These are phyloP conservation scores for Hydrozoanthus gracilis DNA, from an alignment of 92 coral and sea anemone genomes.

Conservation along the genomic window DNA sequence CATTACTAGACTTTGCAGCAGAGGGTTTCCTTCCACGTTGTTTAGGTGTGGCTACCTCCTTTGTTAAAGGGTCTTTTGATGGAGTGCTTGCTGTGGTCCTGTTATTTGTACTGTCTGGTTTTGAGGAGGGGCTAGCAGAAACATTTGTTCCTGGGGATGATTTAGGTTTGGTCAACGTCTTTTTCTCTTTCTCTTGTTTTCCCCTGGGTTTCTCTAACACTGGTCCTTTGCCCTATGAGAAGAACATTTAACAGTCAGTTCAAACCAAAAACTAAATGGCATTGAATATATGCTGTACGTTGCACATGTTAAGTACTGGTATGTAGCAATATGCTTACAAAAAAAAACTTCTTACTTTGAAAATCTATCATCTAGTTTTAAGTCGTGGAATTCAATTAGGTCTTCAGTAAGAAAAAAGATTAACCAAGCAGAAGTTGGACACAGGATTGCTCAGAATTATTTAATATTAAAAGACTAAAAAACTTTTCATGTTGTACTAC, in stretches of 20 bases:
- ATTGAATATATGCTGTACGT: too few relatives aligned
- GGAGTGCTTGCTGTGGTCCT: constrained; percentile 30
- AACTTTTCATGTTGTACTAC: too few relatives aligned
- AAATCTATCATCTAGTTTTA: too few relatives aligned
- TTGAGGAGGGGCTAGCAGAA: constrained; percentile 52
- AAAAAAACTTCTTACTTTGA: too few relatives aligned
- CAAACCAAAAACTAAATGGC: too few relatives aligned
- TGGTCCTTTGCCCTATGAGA: constrained; percentile 16
- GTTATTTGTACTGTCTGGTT: constrained; percentile 60
- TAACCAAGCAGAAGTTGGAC: too few relatives aligned
- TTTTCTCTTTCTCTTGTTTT: constrained; percentile 62
- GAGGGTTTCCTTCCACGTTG: constrained; percentile 94
- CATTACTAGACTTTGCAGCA: constrained; percentile 63
- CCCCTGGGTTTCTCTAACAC: constrained; percentile 28
- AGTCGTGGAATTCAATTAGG: too few relatives aligned
- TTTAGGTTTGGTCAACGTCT: constrained; percentile 67
- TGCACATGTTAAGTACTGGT: too few relatives aligned
- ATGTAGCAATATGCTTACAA: too few relatives aligned
- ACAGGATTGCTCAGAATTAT: too few relatives aligned
- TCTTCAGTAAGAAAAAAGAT: too few relatives aligned
- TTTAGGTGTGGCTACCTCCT: constrained; percentile 62
- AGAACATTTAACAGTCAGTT: background rate
- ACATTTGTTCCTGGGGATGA: constrained; percentile 67
- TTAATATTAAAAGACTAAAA: too few relatives aligned
- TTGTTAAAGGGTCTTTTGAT: constrained; percentile 17